phyloP scores from a whole-genome alignment of 2,888 invertebrate genomes.

The Amphipyra tragopoginis region DNA sequence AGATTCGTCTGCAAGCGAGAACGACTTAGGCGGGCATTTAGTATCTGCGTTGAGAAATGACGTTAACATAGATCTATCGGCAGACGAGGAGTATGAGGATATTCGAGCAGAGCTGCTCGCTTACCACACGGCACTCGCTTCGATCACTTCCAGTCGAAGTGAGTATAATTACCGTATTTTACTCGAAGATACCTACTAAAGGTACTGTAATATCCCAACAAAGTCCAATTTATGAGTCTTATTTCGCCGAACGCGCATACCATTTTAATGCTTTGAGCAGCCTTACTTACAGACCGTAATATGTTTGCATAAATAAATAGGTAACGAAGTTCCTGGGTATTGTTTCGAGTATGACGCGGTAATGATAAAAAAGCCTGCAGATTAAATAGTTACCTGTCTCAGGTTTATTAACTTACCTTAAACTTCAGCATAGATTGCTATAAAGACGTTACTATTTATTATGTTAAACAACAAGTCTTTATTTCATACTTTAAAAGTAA shows the following conservation, averaged over 20 bases:
- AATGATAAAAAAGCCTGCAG: slow-evolving; percentile 26
- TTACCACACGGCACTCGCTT: slow-evolving; percentile 77
- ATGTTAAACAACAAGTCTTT: not conserved
- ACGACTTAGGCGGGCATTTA: slow-evolving; percentile 67
- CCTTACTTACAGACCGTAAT: not conserved
- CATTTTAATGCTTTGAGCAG: not conserved
- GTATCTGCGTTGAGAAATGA: slow-evolving; percentile 73
- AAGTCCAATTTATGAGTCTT: too few relatives aligned
- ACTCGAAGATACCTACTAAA: not conserved
- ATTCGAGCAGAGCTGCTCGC: slow-evolving; percentile 82
- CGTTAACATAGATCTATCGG: slow-evolving; percentile 78
- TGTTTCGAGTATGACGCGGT: not conserved
- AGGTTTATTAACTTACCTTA: slow-evolving; percentile 4
- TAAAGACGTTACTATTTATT: too few relatives aligned
- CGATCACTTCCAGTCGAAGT: slow-evolving; percentile 67
- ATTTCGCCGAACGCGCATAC: too few relatives aligned
- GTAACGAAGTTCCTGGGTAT: slow-evolving; percentile 6
- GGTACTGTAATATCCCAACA: too few relatives aligned
- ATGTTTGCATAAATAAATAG: slow-evolving; percentile 22
- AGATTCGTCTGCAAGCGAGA: slow-evolving; percentile 31
- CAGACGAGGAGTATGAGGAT: slow-evolving; percentile 84
- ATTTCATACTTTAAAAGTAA: slow-evolving; percentile 20
- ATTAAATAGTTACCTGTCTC: slow-evolving; percentile 4
- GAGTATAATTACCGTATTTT: slow-evolving; percentile 44
- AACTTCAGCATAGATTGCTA: slow-evolving; percentile 8